Conservation (phyloP, 1,140 invertebrate genomes). For the Holcopasites calliopsidis region DNA sequence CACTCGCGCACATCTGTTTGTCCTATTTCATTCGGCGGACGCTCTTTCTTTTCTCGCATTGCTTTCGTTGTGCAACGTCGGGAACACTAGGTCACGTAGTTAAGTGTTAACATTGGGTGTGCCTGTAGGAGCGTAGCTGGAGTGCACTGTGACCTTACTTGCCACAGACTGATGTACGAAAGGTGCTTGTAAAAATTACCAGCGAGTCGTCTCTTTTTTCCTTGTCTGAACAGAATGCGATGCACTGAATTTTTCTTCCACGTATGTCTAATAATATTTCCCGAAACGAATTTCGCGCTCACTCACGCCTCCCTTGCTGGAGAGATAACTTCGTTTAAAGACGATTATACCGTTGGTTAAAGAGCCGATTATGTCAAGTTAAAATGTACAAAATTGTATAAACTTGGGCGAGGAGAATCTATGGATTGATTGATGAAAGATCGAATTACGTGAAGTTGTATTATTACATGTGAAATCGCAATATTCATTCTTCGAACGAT, state of each 20-base stretch:
- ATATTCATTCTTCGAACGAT: no score
- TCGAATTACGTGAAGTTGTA: no score
- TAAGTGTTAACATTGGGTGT: slow-evolving; percentile 45
- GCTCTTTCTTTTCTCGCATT: slow-evolving; percentile 2
- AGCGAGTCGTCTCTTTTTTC: slow-evolving; percentile 13
- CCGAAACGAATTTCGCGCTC: neutral
- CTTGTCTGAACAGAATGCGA: neutral
- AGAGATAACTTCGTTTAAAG: no score
- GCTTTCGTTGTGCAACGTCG: slow-evolving; percentile 38
- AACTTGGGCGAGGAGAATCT: no score
- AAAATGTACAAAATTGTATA: no score
- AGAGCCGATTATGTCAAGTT: no score
- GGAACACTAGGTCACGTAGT: slow-evolving; percentile 47
- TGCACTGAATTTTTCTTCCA: neutral
- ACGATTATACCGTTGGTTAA: no score
- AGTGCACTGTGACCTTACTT: slow-evolving; percentile 34
- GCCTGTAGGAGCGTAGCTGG: slow-evolving; percentile 34
- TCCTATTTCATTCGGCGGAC: slow-evolving; percentile 25
- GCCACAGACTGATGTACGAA: slow-evolving; percentile 36
- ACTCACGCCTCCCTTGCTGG: neutral
- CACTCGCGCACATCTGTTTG: slow-evolving; percentile 18
- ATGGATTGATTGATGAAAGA: no score
- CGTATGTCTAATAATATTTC: slow-evolving; percentile 2
- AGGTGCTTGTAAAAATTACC: slow-evolving; percentile 42
- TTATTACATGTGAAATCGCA: no score